These are phyloP conservation scores for Calycopis cecrops DNA, from an alignment of 1,140 invertebrate species.

Conservation along the genomic window DNA sequence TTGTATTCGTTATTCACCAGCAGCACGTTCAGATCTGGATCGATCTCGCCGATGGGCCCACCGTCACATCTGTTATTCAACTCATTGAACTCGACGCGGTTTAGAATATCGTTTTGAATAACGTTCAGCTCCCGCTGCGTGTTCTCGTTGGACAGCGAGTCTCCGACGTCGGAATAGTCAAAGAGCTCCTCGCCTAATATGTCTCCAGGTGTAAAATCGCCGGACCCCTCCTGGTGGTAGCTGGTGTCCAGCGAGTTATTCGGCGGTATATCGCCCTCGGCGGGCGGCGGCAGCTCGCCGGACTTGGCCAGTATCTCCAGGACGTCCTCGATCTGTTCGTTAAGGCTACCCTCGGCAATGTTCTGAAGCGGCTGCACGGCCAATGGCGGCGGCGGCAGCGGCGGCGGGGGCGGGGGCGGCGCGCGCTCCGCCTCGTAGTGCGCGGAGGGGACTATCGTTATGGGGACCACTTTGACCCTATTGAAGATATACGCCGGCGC, in stretches of 20 bases:
- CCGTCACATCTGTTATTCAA: slow-evolving; percentile 34
- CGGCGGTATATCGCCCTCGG: slow-evolving; percentile 68
- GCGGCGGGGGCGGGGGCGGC: slow-evolving; percentile 72
- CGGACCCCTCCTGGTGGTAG: slow-evolving; percentile 33
- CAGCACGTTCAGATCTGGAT: slow-evolving; percentile 45
- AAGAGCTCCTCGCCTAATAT: slow-evolving; percentile 52
- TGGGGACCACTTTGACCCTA: slow-evolving; percentile 70
- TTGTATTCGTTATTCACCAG: slow-evolving; percentile 52
- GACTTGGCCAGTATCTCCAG: slow-evolving; percentile 96
- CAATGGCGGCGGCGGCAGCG: slow-evolving; percentile 41
- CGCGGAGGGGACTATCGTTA: slow-evolving; percentile 59
- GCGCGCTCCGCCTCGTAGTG: slow-evolving; percentile 62
- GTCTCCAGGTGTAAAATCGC: slow-evolving; percentile 50
- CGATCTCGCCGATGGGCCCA: slow-evolving; percentile 40
- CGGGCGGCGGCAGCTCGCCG: slow-evolving; percentile 92
- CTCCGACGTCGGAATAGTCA: slow-evolving; percentile 42
- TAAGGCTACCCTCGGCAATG: slow-evolving; percentile 59
- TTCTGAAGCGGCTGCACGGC: slow-evolving; percentile 57
- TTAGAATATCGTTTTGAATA: slow-evolving; percentile 62
- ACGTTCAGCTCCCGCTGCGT: slow-evolving; percentile 59
- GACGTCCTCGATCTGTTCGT: slow-evolving; percentile 92
- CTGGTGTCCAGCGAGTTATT: slow-evolving; percentile 37
- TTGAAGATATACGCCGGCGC: slow-evolving; percentile 57
- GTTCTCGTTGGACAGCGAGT: slow-evolving; percentile 52
- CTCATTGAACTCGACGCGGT: slow-evolving; percentile 45